These are phyloP conservation scores for Silvanus unidentatus DNA, from an alignment of 2,888 invertebrate species.

Conservation along the genomic window DNA sequence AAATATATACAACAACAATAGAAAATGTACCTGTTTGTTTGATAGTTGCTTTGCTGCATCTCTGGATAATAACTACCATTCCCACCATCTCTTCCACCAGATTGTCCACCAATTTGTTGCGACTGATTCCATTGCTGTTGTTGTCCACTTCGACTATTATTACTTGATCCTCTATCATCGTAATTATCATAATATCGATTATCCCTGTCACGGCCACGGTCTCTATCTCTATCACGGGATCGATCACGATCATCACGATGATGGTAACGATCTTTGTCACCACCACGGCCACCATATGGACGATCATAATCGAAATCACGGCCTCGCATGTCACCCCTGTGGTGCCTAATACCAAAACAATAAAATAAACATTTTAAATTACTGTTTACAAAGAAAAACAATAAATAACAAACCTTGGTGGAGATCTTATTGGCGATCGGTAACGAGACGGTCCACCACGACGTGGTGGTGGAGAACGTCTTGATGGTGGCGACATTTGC, in stretches of 20 bases:
- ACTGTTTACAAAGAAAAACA: background rate
- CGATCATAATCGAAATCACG: background rate
- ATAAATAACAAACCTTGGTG: constrained; percentile 36
- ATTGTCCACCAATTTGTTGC: background rate
- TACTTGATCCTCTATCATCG: constrained; percentile 12
- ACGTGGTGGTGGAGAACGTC: constrained; percentile 34
- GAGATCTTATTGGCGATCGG: constrained; percentile 49
- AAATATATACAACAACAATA: background rate
- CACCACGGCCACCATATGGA: background rate
- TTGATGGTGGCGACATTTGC: constrained; percentile 41
- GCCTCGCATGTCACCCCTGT: background rate
- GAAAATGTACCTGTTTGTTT: constrained; percentile 21
- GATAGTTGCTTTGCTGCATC: constrained; percentile 12
- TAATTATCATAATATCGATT: constrained; percentile 23
- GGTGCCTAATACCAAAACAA: background rate
- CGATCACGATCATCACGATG: background rate
- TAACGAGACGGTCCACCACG: constrained; percentile 45
- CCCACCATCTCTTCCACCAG: background rate
- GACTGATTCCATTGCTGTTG: constrained; percentile 19
- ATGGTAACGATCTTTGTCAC: constrained; percentile 17
- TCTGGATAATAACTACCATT: constrained; percentile 5
- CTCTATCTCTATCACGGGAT: constrained; percentile 30
- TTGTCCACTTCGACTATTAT: constrained; percentile 4
- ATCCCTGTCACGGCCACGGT: constrained; percentile 32
- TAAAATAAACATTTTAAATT: background rate